phyloP scores from a whole-genome alignment of 2,797 vertebrate species.

The Huso huso region DNA sequence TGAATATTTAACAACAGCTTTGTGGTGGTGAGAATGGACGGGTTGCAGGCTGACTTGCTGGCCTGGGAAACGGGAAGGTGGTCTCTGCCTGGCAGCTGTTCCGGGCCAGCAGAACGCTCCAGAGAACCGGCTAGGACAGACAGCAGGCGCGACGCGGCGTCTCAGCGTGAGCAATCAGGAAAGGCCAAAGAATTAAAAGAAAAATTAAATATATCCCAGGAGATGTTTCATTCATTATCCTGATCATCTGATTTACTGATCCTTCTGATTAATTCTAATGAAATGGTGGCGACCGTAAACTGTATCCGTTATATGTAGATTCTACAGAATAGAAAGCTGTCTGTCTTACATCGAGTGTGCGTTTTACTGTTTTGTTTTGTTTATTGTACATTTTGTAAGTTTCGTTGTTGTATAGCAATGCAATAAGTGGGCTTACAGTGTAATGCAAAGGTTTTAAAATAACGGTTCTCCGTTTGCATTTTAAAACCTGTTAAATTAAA shows the following conservation, averaged over 20 bases:
- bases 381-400: not conserved
- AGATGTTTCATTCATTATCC: constrained; percentile 32
- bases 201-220: constrained; percentile 28
- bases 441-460: constrained; percentile 4
- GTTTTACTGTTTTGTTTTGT: not conserved
- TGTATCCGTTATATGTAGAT: constrained; percentile 1
- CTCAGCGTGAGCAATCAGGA: constrained; percentile 57
- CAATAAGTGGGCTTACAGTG: not conserved
- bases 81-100: constrained; percentile 70
- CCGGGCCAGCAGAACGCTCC: constrained; percentile 42
- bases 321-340: not conserved
- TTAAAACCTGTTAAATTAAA: constrained; percentile 11
- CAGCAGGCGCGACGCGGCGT: constrained; percentile 57
- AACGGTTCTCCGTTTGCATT: constrained; percentile 1
- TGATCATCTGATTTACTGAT: constrained; percentile 11
- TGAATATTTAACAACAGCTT: constrained; percentile 52
- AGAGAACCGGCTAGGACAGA: constrained; percentile 46
- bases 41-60: constrained; percentile 41
- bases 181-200: constrained; percentile 28
- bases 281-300: not conserved
- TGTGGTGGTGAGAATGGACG: constrained; percentile 47
- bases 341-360: not conserved
- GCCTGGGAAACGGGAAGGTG: constrained; percentile 52
- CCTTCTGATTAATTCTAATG: not conserved
- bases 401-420: not conserved